phyloP scores from a whole-genome alignment of 2,888 invertebrate genomes.

The Linnaemya tessellans region DNA sequence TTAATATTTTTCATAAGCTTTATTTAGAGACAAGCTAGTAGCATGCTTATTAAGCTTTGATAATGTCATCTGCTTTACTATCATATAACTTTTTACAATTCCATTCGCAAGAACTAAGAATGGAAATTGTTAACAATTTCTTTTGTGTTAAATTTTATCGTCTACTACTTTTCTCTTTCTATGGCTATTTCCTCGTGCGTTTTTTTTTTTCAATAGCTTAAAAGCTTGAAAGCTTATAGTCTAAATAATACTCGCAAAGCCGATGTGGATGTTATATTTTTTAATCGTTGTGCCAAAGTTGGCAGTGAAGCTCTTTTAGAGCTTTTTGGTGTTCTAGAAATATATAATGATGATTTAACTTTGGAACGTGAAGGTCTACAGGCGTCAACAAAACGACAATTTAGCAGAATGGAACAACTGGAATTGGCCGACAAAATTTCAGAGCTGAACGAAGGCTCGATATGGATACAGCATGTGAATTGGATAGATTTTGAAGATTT shows the following conservation, averaged over 20 bases:
- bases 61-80: neutral
- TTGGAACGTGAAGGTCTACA: conserved; percentile 84
- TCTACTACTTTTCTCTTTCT: neutral
- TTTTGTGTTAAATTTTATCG: neutral
- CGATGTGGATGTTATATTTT: conserved; percentile 90
- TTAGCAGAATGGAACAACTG: conserved; percentile 88
- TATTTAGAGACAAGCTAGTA: neutral
- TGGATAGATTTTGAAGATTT: conserved; percentile 93
- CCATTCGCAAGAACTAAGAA: neutral
- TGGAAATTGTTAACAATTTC: neutral
- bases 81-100: neutral
- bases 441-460: conserved; percentile 88
- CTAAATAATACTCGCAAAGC: conserved; percentile 92
- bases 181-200: neutral
- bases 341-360: conserved; percentile 84
- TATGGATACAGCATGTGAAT: conserved; percentile 94
- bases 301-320: conserved; percentile 96
- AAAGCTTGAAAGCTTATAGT: conserved; percentile 72
- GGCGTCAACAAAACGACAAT: conserved; percentile 67
- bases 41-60: neutral
- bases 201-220: neutral
- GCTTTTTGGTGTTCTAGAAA: conserved; percentile 76
- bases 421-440: conserved; percentile 87
- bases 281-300: conserved; percentile 96
- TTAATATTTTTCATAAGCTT: neutral